phyloP scores from a whole-genome alignment of 2,888 invertebrate genomes.

The Eurytoma californica region DNA sequence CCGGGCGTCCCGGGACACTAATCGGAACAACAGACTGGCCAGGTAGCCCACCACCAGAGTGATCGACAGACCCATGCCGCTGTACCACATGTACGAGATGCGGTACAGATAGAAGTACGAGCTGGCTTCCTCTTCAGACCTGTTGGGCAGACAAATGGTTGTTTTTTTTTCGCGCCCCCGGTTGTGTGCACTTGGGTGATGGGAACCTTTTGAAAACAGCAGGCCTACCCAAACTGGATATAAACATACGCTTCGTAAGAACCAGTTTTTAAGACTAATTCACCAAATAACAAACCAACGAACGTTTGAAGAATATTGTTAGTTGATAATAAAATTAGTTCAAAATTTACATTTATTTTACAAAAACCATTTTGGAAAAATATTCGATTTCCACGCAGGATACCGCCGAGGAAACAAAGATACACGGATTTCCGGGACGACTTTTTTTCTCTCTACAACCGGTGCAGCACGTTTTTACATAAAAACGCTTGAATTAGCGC shows the following conservation, averaged over 20 bases:
- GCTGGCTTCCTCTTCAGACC: constrained; percentile 5
- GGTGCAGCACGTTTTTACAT: constrained; percentile 27
- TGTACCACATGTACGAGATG: constrained; percentile 86
- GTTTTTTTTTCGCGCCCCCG: too few species aligned
- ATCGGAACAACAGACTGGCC: constrained; percentile 75
- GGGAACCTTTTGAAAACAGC: too few species aligned
- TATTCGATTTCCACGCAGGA: too few species aligned
- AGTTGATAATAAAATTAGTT: too few species aligned
- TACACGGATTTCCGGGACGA: constrained; percentile 42
- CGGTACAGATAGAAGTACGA: constrained; percentile 76
- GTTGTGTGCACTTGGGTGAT: too few species aligned
- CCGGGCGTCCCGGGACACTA: constrained; percentile 67
- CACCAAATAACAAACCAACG: too few species aligned
- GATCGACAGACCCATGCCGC: constrained; percentile 77
- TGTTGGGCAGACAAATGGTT: not conserved
- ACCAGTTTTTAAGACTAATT: too few species aligned
- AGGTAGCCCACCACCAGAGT: constrained; percentile 77
- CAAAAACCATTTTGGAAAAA: too few species aligned
- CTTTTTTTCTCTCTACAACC: constrained; percentile 18
- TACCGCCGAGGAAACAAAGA: constrained; percentile 15
- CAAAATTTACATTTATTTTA: too few species aligned
- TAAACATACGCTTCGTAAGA: too few species aligned
- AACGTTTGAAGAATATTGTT: too few species aligned
- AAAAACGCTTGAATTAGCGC: constrained; percentile 45
- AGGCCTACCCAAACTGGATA: too few species aligned